A percentile compares a stretch with the other conserved stretches of the same genome.
phyloP scores from a whole-genome alignment of 2,888 invertebrate species.

The Tetragonisca angustula region DNA sequence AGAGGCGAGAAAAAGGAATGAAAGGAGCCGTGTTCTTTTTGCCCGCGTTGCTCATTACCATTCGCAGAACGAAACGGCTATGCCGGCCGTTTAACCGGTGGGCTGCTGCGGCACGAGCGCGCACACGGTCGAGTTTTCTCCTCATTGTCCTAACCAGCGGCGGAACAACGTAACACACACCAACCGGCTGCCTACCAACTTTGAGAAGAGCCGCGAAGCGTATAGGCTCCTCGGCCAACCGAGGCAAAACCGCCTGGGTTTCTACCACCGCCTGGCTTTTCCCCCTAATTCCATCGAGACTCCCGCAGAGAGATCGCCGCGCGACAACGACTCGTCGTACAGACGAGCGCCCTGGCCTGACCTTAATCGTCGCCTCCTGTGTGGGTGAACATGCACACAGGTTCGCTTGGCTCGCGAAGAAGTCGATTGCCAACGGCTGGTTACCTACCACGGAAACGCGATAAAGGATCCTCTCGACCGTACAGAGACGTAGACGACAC shows the following conservation, averaged over 20 bases:
- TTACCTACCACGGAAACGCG: conserved; percentile 19
- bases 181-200: conserved; percentile 29
- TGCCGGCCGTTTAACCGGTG: conserved; percentile 41
- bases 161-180: conserved; percentile 35
- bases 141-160: conserved; percentile 46
- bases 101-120: not conserved
- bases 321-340: conserved; percentile 14
- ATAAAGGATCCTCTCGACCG: conserved; percentile 12
- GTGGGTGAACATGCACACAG: conserved; percentile 10
- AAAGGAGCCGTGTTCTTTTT: conserved; percentile 15
- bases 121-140: conserved; percentile 28
- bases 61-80: conserved; percentile 28
- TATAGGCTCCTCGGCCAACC: conserved; percentile 2
- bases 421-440: conserved; percentile 36
- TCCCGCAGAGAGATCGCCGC: conserved; percentile 37
- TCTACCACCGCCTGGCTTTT: conserved; percentile 31
- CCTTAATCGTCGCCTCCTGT: conserved; percentile 57
- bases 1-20: not conserved
- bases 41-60: conserved; percentile 56
- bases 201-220: conserved; percentile 11
- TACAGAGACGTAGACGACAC: not conserved
- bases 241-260: conserved; percentile 35
- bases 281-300: conserved; percentile 61
- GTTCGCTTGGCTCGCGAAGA: not conserved
- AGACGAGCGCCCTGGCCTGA: conserved; percentile 46